Percentiles rank a stretch among this genome's conserved stretches.
Conservation (phyloP, 2,797 vertebrate species). For the Echeneis naucrates region DNA sequence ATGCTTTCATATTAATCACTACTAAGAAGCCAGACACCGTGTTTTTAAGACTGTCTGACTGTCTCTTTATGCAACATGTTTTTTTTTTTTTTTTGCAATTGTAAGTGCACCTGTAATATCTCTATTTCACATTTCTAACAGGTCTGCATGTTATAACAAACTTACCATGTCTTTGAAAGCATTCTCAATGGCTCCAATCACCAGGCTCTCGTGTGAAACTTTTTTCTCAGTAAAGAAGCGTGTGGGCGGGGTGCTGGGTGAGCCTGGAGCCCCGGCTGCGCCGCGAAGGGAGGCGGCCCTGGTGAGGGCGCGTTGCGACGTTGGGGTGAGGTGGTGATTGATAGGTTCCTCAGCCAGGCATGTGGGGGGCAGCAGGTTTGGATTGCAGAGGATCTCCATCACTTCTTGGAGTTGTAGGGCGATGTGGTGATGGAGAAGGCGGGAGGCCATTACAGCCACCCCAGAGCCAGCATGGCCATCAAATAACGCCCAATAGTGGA, state of each 20-base stretch:
- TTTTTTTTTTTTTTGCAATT: not conserved
- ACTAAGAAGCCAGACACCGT: not conserved
- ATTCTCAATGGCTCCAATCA: conserved; percentile 96
- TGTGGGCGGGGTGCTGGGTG: conserved; percentile 88
- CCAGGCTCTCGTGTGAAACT: conserved; percentile 93
- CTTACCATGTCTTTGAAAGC: conserved; percentile 98
- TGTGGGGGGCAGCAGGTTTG: conserved; percentile 86
- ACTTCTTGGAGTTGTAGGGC: conserved; percentile 94
- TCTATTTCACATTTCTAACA: not conserved
- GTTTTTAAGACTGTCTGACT: not conserved
- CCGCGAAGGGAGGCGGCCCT: conserved; percentile 92
- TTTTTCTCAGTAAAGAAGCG: conserved; percentile 98
- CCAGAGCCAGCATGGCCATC: conserved; percentile 96
- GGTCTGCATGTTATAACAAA: not conserved
- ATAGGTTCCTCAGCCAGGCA: conserved; percentile 93
- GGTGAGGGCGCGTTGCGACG: conserved; percentile 88
- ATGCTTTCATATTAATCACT: no score
- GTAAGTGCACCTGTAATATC: not conserved
- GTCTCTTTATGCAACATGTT: not conserved
- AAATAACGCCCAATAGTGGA: conserved; percentile 97
- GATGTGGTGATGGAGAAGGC: conserved; percentile 92
- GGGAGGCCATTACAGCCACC: conserved; percentile 92
- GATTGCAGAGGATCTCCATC: conserved; percentile 90
- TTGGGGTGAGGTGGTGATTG: conserved; percentile 73
- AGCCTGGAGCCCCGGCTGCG: conserved; percentile 89